A percentile compares a stretch with the other conserved stretches of the same genome.
Evolutionary conservation across 2,888 invertebrate species (phyloP).

Genomic region (Clostera curtula): DNA sequence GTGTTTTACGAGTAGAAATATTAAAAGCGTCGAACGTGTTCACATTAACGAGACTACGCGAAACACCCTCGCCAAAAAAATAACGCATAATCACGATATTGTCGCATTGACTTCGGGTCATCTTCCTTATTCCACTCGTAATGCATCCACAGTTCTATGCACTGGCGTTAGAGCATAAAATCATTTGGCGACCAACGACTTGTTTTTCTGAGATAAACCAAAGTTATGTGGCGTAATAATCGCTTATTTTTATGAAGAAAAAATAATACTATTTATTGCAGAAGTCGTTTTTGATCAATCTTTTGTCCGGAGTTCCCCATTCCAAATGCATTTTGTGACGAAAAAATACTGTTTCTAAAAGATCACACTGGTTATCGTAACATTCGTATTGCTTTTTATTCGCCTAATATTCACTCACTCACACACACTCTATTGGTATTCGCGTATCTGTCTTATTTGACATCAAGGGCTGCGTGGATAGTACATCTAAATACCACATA

Average conservation of each 20-base stretch:
- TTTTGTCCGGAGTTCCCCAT: neutral
- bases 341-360: too few relatives aligned
- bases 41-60: slow-evolving; percentile 15
- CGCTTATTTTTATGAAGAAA: slow-evolving; percentile 24
- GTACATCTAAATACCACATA: too few relatives aligned
- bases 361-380: too few relatives aligned
- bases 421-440: too few relatives aligned
- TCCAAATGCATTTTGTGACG: too few relatives aligned
- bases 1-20: neutral
- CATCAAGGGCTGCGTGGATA: too few relatives aligned
- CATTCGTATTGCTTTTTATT: too few relatives aligned
- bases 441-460: too few relatives aligned
- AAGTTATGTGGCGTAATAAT: slow-evolving; percentile 28
- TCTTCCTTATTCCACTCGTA: slow-evolving; percentile 16
- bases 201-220: slow-evolving; percentile 18
- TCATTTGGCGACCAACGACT: slow-evolving; percentile 4
- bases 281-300: slow-evolving; percentile 16
- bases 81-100: slow-evolving; percentile 33
- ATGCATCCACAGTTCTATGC: slow-evolving; percentile 7
- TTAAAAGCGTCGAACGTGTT: slow-evolving; percentile 12
- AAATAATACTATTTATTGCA: slow-evolving; percentile 24
- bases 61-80: slow-evolving; percentile 33
- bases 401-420: too few relatives aligned
- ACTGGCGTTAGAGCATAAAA: slow-evolving; percentile 3
- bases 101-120: slow-evolving; percentile 30